Percentiles rank a stretch among this genome's conserved stretches.
Conservation (phyloP, 2,797 vertebrate genomes). For the Betta splendens region DNA sequence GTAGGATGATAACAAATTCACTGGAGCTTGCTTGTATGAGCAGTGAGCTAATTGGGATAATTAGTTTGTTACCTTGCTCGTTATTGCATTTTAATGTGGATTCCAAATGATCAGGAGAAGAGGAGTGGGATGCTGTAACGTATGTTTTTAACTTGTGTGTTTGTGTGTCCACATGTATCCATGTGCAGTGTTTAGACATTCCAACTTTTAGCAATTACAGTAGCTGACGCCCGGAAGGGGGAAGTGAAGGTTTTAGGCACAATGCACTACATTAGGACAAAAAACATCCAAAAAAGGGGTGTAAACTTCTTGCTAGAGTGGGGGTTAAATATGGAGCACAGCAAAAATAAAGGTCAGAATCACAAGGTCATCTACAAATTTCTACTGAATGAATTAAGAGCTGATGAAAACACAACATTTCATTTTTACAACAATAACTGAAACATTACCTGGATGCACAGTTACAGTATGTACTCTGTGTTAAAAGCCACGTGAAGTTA, state of each 20-base stretch:
- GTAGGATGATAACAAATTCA: slow-evolving; percentile 50
- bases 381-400: slow-evolving; percentile 8
- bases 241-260: slow-evolving; percentile 14
- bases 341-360: slow-evolving; percentile 2
- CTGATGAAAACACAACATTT: background rate
- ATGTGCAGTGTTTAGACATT: slow-evolving; percentile 3
- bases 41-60: slow-evolving; percentile 75
- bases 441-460: background rate
- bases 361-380: too few species aligned
- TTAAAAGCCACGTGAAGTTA: slow-evolving; percentile 14
- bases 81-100: slow-evolving; percentile 74
- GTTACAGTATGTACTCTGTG: background rate
- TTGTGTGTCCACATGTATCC: background rate
- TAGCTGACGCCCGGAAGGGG: slow-evolving; percentile 12
- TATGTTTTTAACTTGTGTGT: slow-evolving; percentile 28
- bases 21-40: slow-evolving; percentile 59
- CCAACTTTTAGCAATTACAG: slow-evolving; percentile 27
- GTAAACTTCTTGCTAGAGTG: slow-evolving; percentile 34
- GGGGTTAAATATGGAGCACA: slow-evolving; percentile 16
- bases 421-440: too few species aligned
- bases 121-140: slow-evolving; percentile 11
- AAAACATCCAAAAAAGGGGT: slow-evolving; percentile 22
- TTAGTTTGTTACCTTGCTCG: slow-evolving; percentile 68
- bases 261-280: background rate
- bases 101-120: slow-evolving; percentile 53